Conservation (phyloP, 2,113 vertebrate species). For the Enhydra lutris region DNA sequence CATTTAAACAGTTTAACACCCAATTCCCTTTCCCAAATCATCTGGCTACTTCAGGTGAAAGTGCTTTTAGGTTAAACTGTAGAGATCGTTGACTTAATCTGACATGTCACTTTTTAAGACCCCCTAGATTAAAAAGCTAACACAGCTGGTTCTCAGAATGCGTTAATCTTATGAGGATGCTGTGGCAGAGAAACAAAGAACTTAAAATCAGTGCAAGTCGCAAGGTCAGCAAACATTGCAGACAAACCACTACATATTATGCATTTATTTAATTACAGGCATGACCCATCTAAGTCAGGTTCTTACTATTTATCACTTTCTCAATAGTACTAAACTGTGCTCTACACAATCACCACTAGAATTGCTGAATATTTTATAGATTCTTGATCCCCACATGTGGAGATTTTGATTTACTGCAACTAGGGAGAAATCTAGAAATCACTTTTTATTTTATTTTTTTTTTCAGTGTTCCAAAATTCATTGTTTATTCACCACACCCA, state of each 20-base stretch:
- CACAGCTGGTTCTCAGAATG: neutral
- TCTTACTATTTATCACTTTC: neutral
- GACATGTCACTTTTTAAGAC: neutral
- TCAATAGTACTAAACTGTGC: neutral
- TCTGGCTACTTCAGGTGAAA: neutral
- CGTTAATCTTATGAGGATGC: neutral
- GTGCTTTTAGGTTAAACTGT: neutral
- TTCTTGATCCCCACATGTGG: neutral
- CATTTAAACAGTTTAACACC: neutral
- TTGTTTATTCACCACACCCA: too few species aligned
- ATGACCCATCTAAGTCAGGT: neutral
- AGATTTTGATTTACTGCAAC: neutral
- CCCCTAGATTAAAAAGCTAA: neutral
- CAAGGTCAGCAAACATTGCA: neutral
- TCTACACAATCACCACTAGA: neutral
- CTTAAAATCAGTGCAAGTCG: neutral
- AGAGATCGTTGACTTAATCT: neutral
- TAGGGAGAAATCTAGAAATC: neutral
- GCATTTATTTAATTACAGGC: neutral
- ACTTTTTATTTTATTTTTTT: neutral
- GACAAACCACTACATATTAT: neutral
- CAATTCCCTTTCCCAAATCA: neutral
- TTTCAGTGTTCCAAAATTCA: too few species aligned
- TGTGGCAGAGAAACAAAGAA: neutral
- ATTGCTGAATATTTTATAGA: neutral